Evolutionary conservation across 2,113 vertebrate species (phyloP).

Genomic region (Boulengeromyrus knoepffleri): DNA sequence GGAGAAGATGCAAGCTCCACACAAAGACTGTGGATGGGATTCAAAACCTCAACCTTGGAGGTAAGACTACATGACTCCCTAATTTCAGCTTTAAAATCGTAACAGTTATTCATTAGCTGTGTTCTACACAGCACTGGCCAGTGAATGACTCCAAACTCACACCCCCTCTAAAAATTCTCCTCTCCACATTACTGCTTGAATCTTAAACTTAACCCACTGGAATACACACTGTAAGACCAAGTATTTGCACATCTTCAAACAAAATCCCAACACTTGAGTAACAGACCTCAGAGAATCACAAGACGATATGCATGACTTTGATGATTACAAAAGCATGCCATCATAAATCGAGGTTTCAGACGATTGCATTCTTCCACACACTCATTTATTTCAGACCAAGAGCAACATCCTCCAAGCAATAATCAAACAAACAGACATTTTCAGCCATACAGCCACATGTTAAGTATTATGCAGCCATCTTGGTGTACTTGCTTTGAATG

Average conservation of each 20-base stretch:
- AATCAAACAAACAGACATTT: not conserved
- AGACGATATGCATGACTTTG: not conserved
- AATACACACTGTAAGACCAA: not conserved
- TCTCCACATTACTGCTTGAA: not conserved
- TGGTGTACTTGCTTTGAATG: slow-evolving; percentile 44
- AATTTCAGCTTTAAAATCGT: not conserved
- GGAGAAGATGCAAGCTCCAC: not conserved
- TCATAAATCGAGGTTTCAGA: not conserved
- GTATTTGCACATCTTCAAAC: not conserved
- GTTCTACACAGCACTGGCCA: not conserved
- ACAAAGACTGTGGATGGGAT: not conserved
- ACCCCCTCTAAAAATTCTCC: not conserved
- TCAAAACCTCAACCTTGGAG: not conserved
- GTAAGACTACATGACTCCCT: not conserved
- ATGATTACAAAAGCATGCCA: not conserved
- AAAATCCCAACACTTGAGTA: not conserved
- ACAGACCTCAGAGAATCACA: not conserved
- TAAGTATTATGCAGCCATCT: not conserved
- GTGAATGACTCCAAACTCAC: not conserved
- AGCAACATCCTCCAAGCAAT: not conserved
- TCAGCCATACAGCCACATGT: not conserved
- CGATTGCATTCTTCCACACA: not conserved
- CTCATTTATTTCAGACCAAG: not conserved
- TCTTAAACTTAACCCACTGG: not conserved
- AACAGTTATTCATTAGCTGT: not conserved